phyloP scores from a whole-genome alignment of 2,113 vertebrate species.

The Semnornis frantzii region DNA sequence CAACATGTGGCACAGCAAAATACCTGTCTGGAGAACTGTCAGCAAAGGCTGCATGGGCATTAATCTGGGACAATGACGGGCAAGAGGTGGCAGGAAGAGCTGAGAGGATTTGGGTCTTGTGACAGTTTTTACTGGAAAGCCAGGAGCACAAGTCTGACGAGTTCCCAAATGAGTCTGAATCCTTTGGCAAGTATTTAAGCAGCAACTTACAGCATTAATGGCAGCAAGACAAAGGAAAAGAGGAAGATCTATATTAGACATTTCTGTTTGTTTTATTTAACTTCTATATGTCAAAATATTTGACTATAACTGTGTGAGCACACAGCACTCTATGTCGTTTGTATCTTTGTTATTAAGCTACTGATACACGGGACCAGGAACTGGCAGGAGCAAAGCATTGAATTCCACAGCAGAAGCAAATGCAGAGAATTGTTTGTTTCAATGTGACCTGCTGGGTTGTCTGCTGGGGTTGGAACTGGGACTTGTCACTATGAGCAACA shows the following conservation, averaged over 20 bases:
- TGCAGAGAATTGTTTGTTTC: neutral
- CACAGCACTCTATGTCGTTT: neutral
- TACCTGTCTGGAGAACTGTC: neutral
- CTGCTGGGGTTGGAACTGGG: neutral
- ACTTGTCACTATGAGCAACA: neutral
- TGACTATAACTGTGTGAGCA: neutral
- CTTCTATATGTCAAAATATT: neutral
- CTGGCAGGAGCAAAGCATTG: neutral
- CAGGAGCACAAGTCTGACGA: constrained; percentile 43
- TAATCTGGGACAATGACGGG: constrained; percentile 37
- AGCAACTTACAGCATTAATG: neutral
- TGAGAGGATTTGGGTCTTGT: constrained; percentile 5
- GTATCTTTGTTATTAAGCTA: neutral
- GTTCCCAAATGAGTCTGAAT: neutral
- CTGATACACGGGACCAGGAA: neutral
- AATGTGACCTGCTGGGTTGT: fast-evolving
- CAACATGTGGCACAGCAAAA: neutral
- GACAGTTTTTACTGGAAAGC: constrained; percentile 47
- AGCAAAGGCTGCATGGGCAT: constrained; percentile 11
- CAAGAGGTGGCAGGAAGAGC: constrained; percentile 9
- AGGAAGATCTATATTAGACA: neutral
- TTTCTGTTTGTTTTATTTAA: neutral
- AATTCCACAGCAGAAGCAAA: neutral
- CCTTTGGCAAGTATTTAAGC: neutral
- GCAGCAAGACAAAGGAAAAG: constrained; percentile 6